These are phyloP conservation scores for Colletes latitarsis DNA, from an alignment of 1,140 invertebrate species.

Conservation along the genomic window DNA sequence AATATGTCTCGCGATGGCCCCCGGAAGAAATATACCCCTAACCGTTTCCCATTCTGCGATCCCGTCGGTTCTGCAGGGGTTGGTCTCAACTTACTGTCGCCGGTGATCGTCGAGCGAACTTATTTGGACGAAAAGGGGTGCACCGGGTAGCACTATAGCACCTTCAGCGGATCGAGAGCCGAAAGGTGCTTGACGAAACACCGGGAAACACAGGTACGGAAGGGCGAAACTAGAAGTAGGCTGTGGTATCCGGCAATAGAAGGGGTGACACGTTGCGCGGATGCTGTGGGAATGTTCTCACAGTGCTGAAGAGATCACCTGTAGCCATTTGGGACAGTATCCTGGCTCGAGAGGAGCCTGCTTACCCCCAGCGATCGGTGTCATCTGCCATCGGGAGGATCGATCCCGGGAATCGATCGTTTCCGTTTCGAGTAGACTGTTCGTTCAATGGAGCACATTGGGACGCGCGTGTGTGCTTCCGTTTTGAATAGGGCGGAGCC, in stretches of 20 bases:
- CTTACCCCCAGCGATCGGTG: constrained; percentile 60
- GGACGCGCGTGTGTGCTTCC: neutral
- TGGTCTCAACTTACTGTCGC: neutral
- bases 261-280: constrained; percentile 70
- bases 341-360: constrained; percentile 27
- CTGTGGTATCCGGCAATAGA: constrained; percentile 55
- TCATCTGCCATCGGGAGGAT: constrained; percentile 36
- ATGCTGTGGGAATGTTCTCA: constrained; percentile 80
- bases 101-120: constrained; percentile 45
- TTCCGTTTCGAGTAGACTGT: neutral
- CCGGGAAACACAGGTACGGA: constrained; percentile 34
- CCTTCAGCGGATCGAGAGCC: constrained; percentile 54
- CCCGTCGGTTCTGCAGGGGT: constrained; percentile 63
- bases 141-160: constrained; percentile 50
- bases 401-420: constrained; percentile 17
- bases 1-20: constrained; percentile 40
- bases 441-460: neutral
- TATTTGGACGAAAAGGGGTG: constrained; percentile 56
- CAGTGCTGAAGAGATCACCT: constrained; percentile 74
- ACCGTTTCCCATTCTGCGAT: constrained; percentile 75
- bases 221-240: constrained; percentile 49
- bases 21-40: constrained; percentile 75
- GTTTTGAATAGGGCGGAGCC: neutral
- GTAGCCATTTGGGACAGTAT: constrained; percentile 61
- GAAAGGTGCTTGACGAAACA: constrained; percentile 43